phyloP scores from a whole-genome alignment of 2,888 invertebrate genomes.

The Rhagophthalmus giganteus region DNA sequence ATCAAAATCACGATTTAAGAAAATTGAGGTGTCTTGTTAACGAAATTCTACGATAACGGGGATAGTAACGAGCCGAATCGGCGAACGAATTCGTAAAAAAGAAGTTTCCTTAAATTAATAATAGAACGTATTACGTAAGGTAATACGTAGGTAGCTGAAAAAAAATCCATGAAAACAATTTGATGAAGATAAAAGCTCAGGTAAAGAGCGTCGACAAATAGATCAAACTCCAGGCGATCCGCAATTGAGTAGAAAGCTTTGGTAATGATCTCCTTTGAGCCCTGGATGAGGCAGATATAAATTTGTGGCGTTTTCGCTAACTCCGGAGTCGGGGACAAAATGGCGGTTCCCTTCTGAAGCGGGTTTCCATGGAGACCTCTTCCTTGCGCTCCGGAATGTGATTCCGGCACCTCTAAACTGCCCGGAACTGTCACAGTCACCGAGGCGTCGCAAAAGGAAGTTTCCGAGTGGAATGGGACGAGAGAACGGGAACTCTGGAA shows the following conservation, averaged over 20 bases:
- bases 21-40: too few species aligned
- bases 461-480: conserved; percentile 41
- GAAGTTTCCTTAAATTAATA: conserved; percentile 12
- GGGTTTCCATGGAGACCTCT: conserved; percentile 54
- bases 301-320: conserved; percentile 58
- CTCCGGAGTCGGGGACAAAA: conserved; percentile 52
- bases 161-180: conserved; percentile 38
- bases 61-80: too few species aligned
- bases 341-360: conserved; percentile 47
- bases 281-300: conserved; percentile 59
- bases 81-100: not conserved
- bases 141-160: conserved; percentile 14
- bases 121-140: conserved; percentile 18
- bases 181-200: conserved; percentile 38
- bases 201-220: conserved; percentile 54
- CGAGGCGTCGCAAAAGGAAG: conserved; percentile 44
- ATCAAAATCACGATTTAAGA: too few species aligned
- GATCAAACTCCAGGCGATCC: conserved; percentile 57
- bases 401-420: conserved; percentile 37
- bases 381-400: conserved; percentile 49
- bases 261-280: conserved; percentile 59
- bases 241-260: conserved; percentile 59
- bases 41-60: too few species aligned
- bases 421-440: conserved; percentile 39
- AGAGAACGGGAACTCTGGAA: conserved; percentile 46